phyloP scores from a whole-genome alignment of 2,888 invertebrate genomes.

The Coleophora flavipennella region DNA sequence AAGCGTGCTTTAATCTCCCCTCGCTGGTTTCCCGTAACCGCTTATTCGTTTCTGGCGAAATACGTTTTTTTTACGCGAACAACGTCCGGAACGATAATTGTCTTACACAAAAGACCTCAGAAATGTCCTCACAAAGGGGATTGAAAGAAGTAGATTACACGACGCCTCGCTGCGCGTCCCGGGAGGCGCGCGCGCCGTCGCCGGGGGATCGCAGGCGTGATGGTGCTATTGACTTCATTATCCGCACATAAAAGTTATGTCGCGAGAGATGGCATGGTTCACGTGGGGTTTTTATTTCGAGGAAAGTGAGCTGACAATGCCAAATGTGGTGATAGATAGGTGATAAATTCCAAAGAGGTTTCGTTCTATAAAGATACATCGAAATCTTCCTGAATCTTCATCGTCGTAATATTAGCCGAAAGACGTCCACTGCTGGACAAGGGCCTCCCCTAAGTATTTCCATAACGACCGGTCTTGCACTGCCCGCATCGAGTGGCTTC shows the following conservation, averaged over 20 bases:
- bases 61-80: slow-evolving; percentile 49
- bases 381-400: too few relatives aligned
- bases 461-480: too few relatives aligned
- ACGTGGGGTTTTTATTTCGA: neutral
- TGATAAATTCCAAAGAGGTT: too few relatives aligned
- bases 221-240: slow-evolving; percentile 12
- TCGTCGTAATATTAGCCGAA: too few relatives aligned
- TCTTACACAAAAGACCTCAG: slow-evolving; percentile 54
- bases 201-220: slow-evolving; percentile 8
- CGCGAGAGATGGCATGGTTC: slow-evolving; percentile 1
- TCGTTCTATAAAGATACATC: too few relatives aligned
- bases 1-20: slow-evolving; percentile 15
- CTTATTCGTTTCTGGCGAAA: slow-evolving; percentile 36
- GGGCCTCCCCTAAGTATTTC: too few relatives aligned
- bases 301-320: too few relatives aligned
- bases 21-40: slow-evolving; percentile 8
- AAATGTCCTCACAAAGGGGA: slow-evolving; percentile 55
- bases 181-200: slow-evolving; percentile 15
- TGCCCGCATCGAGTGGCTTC: too few relatives aligned
- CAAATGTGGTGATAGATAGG: too few relatives aligned
- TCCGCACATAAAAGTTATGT: slow-evolving; percentile 5
- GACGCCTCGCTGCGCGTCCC: slow-evolving; percentile 20
- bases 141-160: slow-evolving; percentile 62
- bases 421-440: too few relatives aligned
- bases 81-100: slow-evolving; percentile 55